Evolutionary conservation across 2,113 vertebrate species (phyloP).

Genomic region (Ameiurus melas): DNA sequence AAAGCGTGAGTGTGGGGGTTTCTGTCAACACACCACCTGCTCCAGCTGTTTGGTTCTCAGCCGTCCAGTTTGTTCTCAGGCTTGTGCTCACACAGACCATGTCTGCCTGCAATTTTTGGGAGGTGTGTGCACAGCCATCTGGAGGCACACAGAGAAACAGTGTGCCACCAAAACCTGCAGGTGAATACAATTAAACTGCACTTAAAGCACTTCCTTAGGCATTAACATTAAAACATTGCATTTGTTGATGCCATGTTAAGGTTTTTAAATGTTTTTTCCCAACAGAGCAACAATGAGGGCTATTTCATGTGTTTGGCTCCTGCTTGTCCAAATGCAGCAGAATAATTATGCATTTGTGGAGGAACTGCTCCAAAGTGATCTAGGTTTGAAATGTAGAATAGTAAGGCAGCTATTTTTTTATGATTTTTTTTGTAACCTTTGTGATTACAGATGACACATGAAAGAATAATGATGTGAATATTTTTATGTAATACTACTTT

Average conservation of each 20-base stretch:
- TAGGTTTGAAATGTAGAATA: constrained; percentile 51
- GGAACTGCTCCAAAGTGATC: constrained; percentile 3
- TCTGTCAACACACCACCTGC: constrained; percentile 73
- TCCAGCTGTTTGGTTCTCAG: constrained; percentile 67
- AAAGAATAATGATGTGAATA: background rate
- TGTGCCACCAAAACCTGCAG: constrained; percentile 65
- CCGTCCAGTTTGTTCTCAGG: constrained; percentile 61
- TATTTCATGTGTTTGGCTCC: constrained; percentile 69
- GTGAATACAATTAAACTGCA: constrained; percentile 45
- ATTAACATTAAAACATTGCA: background rate
- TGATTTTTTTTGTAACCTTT: constrained; percentile 7
- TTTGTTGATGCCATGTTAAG: background rate
- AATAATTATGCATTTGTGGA: constrained; percentile 36
- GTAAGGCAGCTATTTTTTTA: constrained; percentile 64
- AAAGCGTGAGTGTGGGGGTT: constrained; percentile 60
- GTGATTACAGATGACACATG: background rate
- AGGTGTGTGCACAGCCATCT: constrained; percentile 67
- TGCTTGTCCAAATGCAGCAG: constrained; percentile 49
- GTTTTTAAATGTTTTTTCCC: constrained; percentile 21
- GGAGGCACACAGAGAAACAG: constrained; percentile 23
- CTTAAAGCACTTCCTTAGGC: background rate
- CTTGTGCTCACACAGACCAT: constrained; percentile 58
- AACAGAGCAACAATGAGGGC: constrained; percentile 59
- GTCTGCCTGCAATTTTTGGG: constrained; percentile 66
- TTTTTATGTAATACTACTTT: constrained; percentile 8